Conservation (phyloP, 2,113 vertebrate genomes). For the Cynocephalus volans region DNA sequence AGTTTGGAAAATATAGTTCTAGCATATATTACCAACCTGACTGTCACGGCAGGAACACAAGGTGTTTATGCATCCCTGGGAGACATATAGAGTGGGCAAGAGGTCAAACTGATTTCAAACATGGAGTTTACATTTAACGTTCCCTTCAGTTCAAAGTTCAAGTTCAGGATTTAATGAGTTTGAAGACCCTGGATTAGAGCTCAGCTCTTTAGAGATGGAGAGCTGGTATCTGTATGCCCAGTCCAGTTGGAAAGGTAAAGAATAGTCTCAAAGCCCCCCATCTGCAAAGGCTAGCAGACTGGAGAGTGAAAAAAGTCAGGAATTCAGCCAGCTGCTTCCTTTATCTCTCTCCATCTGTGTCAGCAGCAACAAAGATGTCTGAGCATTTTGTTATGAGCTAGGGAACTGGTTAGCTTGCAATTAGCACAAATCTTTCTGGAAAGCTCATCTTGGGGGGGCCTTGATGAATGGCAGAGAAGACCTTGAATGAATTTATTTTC, state of each 20-base stretch:
- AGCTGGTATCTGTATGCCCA: background rate
- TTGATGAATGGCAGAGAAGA: constrained; percentile 54
- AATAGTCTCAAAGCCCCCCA: constrained; percentile 6
- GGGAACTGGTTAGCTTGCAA: constrained; percentile 29
- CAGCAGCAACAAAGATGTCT: constrained; percentile 52
- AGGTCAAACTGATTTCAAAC: constrained; percentile 51
- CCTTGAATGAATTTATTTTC: constrained; percentile 68
- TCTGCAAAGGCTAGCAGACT: constrained; percentile 18
- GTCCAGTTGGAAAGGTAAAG: background rate
- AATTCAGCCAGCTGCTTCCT: constrained; percentile 60
- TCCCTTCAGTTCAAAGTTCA: constrained; percentile 43
- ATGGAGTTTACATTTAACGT: background rate
- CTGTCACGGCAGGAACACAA: background rate
- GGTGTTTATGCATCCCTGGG: background rate
- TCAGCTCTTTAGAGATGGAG: background rate
- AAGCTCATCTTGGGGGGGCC: constrained; percentile 38
- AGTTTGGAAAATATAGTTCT: constrained; percentile 5
- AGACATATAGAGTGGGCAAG: background rate
- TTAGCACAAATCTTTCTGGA: constrained; percentile 52
- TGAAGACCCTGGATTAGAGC: background rate
- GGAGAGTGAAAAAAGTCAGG: constrained; percentile 3
- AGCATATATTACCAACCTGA: background rate
- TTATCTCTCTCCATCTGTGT: constrained; percentile 54
- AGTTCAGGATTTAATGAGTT: background rate
- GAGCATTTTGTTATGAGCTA: constrained; percentile 50